Evolutionary conservation across 2,113 vertebrate genomes (phyloP), one percentile per base, ranked within the genome.

Genomic region (Seriola quinqueradiata): DNA sequence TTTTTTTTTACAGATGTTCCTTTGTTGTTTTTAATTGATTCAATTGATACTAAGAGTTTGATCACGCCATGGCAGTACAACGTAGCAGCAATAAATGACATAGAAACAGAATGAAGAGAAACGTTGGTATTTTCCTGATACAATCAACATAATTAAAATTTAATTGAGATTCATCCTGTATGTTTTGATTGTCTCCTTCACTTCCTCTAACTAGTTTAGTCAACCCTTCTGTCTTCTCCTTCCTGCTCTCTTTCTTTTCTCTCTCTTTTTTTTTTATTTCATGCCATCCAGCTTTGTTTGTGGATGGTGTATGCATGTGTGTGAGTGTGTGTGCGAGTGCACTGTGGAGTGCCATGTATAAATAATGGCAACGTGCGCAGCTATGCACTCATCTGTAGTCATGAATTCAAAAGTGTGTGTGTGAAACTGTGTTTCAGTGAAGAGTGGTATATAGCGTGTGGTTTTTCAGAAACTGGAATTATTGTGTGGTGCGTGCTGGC

Each of bases 321-420:
- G 9, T 44, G 17, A 16, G 36, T 5, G 3, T 14, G 0, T 10
- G 28, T 28, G 28, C 28, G 28, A 28, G 28, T 28, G 5, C 8
- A 1, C 28, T 16, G 13, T 46, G 28, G 2, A 17, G 32, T 57
- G 55, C n/a, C 44, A 50, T 40, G n/a, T 74, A 38, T 57, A 63
- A 79, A 59, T 42, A 54, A 82, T n/a, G 21, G 50, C 60, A 50
- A 63, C 25, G 46, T 4, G 23, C 48, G 61, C 77, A 67, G 46
- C 48, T 52, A 42, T 32, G 25, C 40, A 59, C 64, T 50, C 13
- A 68, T 77, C 57, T 55, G 42, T 38, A 67, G 59, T 61, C 46
- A 55, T 72, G 72, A 75, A 75, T 81, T 68, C 40, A 32, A 52
- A 38, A 64, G 55, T n/a, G 19, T 13, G 8, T 28, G 25, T 28